Evolutionary conservation across 2,888 invertebrate species (phyloP), one percentile per base, ranked within the genome.

Genomic region (Netelia virgata): DNA sequence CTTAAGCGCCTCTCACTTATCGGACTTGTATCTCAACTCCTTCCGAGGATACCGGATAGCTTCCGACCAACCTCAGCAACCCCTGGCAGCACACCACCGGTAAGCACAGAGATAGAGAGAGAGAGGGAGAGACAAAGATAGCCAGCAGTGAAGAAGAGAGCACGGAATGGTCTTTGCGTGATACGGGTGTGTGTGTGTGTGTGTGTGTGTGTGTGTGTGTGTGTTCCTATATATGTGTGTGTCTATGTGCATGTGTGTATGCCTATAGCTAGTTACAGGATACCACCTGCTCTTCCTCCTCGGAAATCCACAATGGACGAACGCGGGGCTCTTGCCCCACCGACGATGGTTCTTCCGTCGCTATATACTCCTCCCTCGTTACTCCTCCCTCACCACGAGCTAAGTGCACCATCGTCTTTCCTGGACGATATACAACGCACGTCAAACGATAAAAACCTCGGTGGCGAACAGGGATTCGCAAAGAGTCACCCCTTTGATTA

Each of bases 1-100:
- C 86, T 86, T 89, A 88, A 90, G 88, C 90, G 87, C 85, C 88
- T 90, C 90, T 90, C 91, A 89, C 91, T 91, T 91, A 90, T 90
- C 91, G 90, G 87, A 86, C 89, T 89, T 88, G 90, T 90, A 91
- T 91, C 90, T 90, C 88, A 86, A 86, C 88, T 87, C 84, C 88
- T 88, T 87, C 84, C 81, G 78, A 85, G 79, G 87, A 86, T 83
- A 87, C 86, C 78, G 86, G 86, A 88, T 88, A 83, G 82, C 77
- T 78, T 85, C 83, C 83, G 83, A 82, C 83, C 85, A 78, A 83
- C 75, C 81, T 81, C 78, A 85, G 82, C 84, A 83, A 86, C 63
- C 72, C 23, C 83, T 50, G 66, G 50, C 72, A 50, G 36, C 68
- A 72, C 20, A 43, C 61, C 61, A 70, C 23, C 73, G 69, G 43